Base-by-base conservation (phyloP, 2,113 vertebrate genomes). In the Papio anubis region DNA sequence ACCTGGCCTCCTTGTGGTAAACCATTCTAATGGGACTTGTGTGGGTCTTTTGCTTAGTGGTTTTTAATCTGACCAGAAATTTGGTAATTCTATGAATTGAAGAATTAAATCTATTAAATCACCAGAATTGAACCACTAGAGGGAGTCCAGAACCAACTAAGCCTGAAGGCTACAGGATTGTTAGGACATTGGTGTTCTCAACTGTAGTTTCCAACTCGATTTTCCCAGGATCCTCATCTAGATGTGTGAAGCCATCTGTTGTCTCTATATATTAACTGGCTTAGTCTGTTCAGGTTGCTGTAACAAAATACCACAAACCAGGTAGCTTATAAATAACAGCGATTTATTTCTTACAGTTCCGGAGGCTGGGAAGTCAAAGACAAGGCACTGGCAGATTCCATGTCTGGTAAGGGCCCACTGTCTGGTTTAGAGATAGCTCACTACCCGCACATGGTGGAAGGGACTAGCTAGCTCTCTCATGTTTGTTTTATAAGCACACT, bases 41-140 rank as follows among this genome's bases (percentile, higher is more conserved):
- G 14, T 81, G 50, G 35, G 59, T 59, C 61, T 87, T 97, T 87
- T 84, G 73, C 32, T 90, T n/a, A 4, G 68, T 80, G 91, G 14
- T 48, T 80, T 64, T 25, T 48, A 83, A 57, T 52, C 52, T n/a
- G 40, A 73, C 11, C 43, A 45, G 17, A 83, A 57, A 90, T 92
- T 48, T 88, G 80, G 30, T 90, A 30, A 70, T 96, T 94, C 25
- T 70, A 21, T 55, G 45, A 84, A 38, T n/a, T 27, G 30, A 73
- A 89, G 10, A 25, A 13, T 57, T 43, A 43, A 43, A 83, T 32
- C 20, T 73, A n/a, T 94, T 81, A 88, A 82, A 73, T 59, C 89
- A 93, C 16, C 43, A 94, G 70, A 43, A 8, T 30, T 73, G n/a
- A 79, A 70, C 98, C 98, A 96, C 97, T 96, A 98, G 97, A 96